Base-by-base conservation (phyloP, 2,797 vertebrate genomes). In the Meriones psammophilus region DNA sequence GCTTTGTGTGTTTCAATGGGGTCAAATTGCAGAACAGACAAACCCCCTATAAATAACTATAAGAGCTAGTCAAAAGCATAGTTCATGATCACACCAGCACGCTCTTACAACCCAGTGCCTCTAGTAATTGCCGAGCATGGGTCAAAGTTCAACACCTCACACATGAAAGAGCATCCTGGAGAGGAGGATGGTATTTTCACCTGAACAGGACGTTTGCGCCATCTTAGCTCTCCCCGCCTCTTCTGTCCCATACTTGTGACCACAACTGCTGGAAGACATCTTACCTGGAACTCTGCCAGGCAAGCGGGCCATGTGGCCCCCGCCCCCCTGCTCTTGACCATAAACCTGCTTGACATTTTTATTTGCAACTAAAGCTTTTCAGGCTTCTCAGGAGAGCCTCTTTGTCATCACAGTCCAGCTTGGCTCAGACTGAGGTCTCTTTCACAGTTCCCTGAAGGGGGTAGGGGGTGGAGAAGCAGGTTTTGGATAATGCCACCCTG, bases 401-500 rank as follows among this genome's bases (percentile, higher is more conserved):
- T 30, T 90, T 58, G 76, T 81, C 58, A 30, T 90, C 80, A 93
- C 1, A 83, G n/a, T 77, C 79, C 30, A 12, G 86, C 39, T 71
- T 80, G 87, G 58, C 46, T 95, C 83, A 15, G 0, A 0, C 62
- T 66, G 92, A 79, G 88, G 64, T 69, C n/a, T 80, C 92, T 94
- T 93, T 96, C 39, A 80, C 80, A 64, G 88, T 80, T 83, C 62
- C 84, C 91, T 68, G 73, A 54, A 8, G 78, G 30, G 28, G 4
- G 22, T 8, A 22, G 71, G 90, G 88, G 60, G 15, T 4, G 17
- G 71, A 24, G 39, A 94, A 93, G 96, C 17, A 9, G 13, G 1
- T 84, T 95, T 95, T 78, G 73, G 68, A 92, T 93, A 92, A n/a
- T 46, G 92, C 95, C 24, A 18, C 26, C 0, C 64, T 87, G 95